phyloP scores from a whole-genome alignment of 2,888 invertebrate species.

The Lasioglossum calceatum region DNA sequence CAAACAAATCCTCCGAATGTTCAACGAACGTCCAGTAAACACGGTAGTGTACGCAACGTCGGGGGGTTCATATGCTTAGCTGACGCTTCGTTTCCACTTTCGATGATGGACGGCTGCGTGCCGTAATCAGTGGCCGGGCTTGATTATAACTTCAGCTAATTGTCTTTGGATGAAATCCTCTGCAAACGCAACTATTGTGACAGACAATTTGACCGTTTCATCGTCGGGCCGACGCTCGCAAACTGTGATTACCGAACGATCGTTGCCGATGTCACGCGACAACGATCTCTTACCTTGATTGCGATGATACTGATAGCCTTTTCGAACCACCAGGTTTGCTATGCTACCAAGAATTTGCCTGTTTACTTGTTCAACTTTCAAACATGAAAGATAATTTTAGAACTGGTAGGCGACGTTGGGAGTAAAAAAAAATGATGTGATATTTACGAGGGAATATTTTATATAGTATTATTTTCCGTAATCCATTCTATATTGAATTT shows the following conservation, averaged over 20 bases:
- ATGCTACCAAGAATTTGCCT: background rate
- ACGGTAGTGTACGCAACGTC: conserved; percentile 38
- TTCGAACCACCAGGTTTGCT: background rate
- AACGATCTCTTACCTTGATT: background rate
- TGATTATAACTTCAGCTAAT: conserved; percentile 70
- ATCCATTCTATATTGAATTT: background rate
- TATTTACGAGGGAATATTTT: background rate
- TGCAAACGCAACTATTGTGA: conserved; percentile 27
- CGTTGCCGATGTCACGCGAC: background rate
- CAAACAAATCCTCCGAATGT: conserved; percentile 75
- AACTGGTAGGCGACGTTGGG: background rate
- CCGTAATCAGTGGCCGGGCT: conserved; percentile 58
- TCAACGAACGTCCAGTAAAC: conserved; percentile 68
- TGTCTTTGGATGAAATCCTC: conserved; percentile 50
- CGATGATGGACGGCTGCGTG: conserved; percentile 29
- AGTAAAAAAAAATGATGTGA: background rate
- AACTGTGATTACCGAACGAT: background rate
- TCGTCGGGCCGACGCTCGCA: background rate
- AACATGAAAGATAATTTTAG: background rate
- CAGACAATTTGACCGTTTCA: conserved; percentile 32
- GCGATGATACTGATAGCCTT: background rate
- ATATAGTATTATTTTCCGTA: background rate
- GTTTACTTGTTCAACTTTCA: background rate
- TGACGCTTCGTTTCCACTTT: conserved; percentile 46
- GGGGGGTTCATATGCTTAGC: conserved; percentile 36